These are phyloP conservation scores for Ceriagrion tenellum DNA, from an alignment of 2,888 invertebrate genomes.

Conservation along the genomic window DNA sequence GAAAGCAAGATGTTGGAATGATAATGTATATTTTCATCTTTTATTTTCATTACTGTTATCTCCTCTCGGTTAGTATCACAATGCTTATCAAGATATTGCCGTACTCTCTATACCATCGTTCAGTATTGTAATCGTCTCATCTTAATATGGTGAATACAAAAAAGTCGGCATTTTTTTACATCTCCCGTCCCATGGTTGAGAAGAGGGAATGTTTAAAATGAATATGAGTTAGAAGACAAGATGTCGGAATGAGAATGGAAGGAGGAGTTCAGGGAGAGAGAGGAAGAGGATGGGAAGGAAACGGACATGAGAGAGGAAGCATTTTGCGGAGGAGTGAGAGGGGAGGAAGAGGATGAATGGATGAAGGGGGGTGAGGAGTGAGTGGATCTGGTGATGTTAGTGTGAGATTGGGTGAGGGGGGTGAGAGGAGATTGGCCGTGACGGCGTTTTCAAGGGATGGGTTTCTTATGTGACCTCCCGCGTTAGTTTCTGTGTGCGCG, in stretches of 20 bases:
- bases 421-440: conserved; percentile 1
- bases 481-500: not conserved
- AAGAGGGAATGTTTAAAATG: not conserved
- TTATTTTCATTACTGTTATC: too few species aligned
- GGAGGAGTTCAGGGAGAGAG: not conserved
- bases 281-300: not conserved
- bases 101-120: too few species aligned
- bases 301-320: conserved; percentile 9
- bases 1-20: too few species aligned
- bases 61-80: too few species aligned
- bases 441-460: not conserved
- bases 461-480: not conserved
- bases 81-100: too few species aligned
- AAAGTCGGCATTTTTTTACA: too few species aligned
- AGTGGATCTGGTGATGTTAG: too few species aligned
- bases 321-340: not conserved
- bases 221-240: not conserved
- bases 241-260: not conserved
- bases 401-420: not conserved
- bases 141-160: too few species aligned
- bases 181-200: not conserved
- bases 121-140: too few species aligned
- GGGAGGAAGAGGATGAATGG: not conserved
- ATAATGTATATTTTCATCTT: too few species aligned
- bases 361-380: not conserved